These are phyloP conservation scores for Zaprionus tsacasi DNA, from an alignment of 1,140 invertebrate genomes.

Conservation along the genomic window DNA sequence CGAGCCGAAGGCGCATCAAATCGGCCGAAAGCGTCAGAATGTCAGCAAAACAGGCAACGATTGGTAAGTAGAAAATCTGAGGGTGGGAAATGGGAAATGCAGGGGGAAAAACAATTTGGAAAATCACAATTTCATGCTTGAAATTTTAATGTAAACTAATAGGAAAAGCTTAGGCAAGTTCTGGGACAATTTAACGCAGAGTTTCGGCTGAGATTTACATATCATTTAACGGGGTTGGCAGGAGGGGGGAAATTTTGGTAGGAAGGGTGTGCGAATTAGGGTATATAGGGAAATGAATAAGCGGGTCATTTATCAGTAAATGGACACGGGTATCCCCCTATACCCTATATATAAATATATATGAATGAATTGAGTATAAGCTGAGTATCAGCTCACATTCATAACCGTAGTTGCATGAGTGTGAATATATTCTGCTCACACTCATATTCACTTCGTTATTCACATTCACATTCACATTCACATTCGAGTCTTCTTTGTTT, in stretches of 20 bases:
- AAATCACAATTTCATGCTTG: conserved; percentile 44
- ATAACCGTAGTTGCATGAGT: conserved; percentile 8
- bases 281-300: conserved; percentile 74
- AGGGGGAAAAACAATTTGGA: conserved; percentile 18
- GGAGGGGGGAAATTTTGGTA: neutral
- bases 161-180: conserved; percentile 28
- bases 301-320: conserved; percentile 62
- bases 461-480: conserved; percentile 9
- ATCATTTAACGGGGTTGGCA: conserved; percentile 66
- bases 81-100: neutral
- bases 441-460: conserved; percentile 9
- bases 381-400: too few relatives aligned
- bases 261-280: neutral
- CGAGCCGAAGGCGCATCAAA: conserved; percentile 93
- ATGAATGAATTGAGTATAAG: too few relatives aligned
- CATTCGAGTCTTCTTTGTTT: conserved; percentile 59
- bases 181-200: conserved; percentile 71
- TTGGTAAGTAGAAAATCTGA: conserved; percentile 86
- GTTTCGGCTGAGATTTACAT: conserved; percentile 69
- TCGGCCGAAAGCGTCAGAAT: conserved; percentile 91
- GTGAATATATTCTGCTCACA: conserved; percentile 3
- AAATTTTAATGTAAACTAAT: conserved; percentile 75
- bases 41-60: conserved; percentile 92
- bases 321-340: too few relatives aligned
- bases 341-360: too few relatives aligned